Evolutionary conservation across 1,140 invertebrate species (phyloP).

Genomic region (Zaprionus gabonicus): DNA sequence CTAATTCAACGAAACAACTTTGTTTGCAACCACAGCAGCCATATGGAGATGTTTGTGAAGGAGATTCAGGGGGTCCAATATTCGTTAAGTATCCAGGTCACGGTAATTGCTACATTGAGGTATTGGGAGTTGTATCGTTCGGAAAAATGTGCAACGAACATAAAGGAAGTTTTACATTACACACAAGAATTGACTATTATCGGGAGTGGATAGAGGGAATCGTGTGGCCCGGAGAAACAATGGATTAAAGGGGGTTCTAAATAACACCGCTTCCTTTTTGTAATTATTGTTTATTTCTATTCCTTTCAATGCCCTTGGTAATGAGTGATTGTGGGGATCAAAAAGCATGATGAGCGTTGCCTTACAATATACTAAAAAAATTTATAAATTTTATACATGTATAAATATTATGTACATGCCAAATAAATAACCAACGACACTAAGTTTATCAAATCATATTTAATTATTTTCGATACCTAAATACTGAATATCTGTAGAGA

Average conservation of each 20-base stretch:
- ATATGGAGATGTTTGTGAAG: conserved; percentile 4
- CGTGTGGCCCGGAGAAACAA: conserved; percentile 17
- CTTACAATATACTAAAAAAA: no score
- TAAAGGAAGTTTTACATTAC: background rate
- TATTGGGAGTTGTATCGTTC: conserved; percentile 9
- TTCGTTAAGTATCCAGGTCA: background rate
- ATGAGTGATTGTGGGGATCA: no score
- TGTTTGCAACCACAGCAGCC: background rate
- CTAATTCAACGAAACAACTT: background rate
- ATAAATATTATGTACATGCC: no score
- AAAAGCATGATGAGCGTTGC: no score
- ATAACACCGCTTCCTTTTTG: no score
- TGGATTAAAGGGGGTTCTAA: background rate
- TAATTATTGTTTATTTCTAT: no score
- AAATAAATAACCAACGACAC: no score
- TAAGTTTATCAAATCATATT: no score
- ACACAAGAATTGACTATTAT: conserved; percentile 20
- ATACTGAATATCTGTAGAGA: no score
- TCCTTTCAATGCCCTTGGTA: no score
- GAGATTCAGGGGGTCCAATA: conserved; percentile 35
- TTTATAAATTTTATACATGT: no score
- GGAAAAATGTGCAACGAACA: fast-evolving
- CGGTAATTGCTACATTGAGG: conserved; percentile 8
- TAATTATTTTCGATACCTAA: no score
- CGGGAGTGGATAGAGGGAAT: conserved; percentile 26